phyloP scores from a whole-genome alignment of 1,140 invertebrate genomes.

The Paracyclopina nana region DNA sequence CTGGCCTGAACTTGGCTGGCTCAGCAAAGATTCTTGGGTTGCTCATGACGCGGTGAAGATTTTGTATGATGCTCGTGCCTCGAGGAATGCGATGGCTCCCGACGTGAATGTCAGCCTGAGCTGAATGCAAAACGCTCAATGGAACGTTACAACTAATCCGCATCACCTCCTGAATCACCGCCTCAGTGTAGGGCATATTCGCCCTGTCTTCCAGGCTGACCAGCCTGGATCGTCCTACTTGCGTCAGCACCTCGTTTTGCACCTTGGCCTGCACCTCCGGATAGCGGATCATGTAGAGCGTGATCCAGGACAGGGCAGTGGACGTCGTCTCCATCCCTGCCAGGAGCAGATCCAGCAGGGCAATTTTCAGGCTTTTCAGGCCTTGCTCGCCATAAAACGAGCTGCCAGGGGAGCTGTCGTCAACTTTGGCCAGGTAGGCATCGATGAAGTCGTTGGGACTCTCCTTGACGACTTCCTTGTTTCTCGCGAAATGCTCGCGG shows the following conservation, averaged over 20 bases:
- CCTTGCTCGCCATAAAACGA: neutral
- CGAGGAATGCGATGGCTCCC: neutral
- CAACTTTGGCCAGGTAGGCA: neutral
- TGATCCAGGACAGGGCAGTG: constrained; percentile 26
- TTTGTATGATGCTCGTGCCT: neutral
- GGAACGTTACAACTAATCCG: neutral
- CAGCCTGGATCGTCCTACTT: constrained; percentile 21
- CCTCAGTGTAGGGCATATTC: constrained; percentile 7
- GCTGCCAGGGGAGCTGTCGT: neutral
- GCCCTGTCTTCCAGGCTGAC: constrained; percentile 22
- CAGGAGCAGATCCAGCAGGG: constrained; percentile 23
- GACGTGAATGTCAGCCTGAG: neutral
- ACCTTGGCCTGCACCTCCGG: constrained; percentile 25
- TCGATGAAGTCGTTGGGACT: neutral
- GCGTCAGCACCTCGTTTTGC: constrained; percentile 23
- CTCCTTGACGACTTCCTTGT: too few relatives aligned
- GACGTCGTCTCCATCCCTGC: constrained; percentile 29
- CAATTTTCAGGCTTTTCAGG: constrained; percentile 12
- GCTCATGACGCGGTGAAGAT: neutral
- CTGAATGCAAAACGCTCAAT: neutral
- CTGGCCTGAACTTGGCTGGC: neutral
- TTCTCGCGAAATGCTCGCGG: neutral
- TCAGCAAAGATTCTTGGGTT: neutral
- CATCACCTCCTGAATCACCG: constrained; percentile 3
- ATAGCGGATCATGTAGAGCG: constrained; percentile 27